Evolutionary conservation across 2,797 vertebrate genomes (phyloP).

Genomic region (Lagocephalus sceleratus): DNA sequence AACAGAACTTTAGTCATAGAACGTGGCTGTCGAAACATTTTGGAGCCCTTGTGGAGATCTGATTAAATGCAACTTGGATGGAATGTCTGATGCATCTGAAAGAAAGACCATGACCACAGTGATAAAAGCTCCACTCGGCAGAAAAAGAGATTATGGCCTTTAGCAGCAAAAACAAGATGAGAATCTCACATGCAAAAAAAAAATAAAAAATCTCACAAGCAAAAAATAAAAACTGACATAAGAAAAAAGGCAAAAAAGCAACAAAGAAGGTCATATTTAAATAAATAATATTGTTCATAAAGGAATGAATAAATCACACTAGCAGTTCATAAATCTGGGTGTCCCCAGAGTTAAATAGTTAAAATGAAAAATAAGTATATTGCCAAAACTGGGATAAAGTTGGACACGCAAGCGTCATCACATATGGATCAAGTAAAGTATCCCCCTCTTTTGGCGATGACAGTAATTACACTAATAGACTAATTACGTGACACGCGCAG

Average conservation of each 20-base stretch:
- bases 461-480: neutral
- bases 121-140: slow-evolving; percentile 17
- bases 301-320: neutral
- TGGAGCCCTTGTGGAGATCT: too few species aligned
- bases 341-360: too few species aligned
- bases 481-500: neutral
- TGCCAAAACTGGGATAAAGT: too few species aligned
- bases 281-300: neutral
- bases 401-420: too few species aligned
- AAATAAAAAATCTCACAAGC: slow-evolving; percentile 3
- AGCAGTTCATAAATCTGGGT: neutral
- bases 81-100: neutral
- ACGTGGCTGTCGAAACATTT: too few species aligned
- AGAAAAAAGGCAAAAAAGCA: neutral
- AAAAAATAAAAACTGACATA: neutral
- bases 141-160: neutral
- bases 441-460: neutral
- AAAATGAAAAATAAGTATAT: too few species aligned
- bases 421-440: too few species aligned
- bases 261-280: too few species aligned
- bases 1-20: too few species aligned
- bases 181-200: slow-evolving; percentile 3
- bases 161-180: neutral
- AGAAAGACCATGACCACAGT: slow-evolving; percentile 11
- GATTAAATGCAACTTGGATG: neutral